These are phyloP conservation scores for Drosophila mulleri DNA, from an alignment of 2,888 invertebrate genomes.

Conservation along the genomic window DNA sequence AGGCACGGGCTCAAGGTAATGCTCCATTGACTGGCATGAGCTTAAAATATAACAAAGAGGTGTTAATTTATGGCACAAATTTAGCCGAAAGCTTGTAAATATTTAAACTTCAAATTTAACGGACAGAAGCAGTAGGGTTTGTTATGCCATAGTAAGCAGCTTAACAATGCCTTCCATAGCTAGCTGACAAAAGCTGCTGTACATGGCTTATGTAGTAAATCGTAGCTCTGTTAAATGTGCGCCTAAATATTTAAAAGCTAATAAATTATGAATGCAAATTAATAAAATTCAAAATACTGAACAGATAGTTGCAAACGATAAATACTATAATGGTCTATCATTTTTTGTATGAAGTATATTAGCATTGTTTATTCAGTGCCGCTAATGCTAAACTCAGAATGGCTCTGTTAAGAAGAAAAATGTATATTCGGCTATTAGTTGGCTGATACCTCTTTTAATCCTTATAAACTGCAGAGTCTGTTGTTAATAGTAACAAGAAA, in stretches of 20 bases:
- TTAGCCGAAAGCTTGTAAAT: not conserved
- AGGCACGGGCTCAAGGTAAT: not conserved
- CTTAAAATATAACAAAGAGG: not conserved
- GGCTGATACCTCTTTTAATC: no score
- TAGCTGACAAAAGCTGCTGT: slow-evolving; percentile 12
- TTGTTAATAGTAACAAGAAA: not conserved
- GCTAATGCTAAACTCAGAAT: slow-evolving; percentile 7
- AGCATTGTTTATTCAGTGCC: not conserved
- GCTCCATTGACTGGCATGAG: not conserved
- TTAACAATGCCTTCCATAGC: not conserved
- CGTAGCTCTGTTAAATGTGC: not conserved
- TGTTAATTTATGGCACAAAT: not conserved
- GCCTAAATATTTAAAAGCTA: not conserved
- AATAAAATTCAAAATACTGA: not conserved
- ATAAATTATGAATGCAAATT: not conserved
- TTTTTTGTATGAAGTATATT: no score
- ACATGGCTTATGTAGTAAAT: not conserved
- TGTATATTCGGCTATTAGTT: not conserved
- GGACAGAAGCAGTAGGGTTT: not conserved
- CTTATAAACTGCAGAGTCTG: accelerated
- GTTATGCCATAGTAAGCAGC: slow-evolving; percentile 10
- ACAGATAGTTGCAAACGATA: no score
- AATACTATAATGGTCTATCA: no score
- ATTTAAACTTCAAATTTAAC: slow-evolving; percentile 11
- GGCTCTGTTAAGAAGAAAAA: not conserved